Conservation (phyloP, 2,113 vertebrate species). For the Paradisaea rubra region DNA sequence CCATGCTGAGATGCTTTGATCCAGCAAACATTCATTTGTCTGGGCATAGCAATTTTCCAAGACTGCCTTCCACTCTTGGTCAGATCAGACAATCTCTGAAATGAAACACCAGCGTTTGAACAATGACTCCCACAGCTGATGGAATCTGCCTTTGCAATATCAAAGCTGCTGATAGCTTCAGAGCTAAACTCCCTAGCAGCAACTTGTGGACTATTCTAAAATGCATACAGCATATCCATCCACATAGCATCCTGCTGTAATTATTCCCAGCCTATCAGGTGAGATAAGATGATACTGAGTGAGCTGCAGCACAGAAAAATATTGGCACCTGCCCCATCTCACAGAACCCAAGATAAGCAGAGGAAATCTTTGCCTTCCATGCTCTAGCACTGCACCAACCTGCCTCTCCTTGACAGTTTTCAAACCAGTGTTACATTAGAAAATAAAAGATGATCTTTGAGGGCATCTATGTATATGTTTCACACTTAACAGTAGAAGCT, state of each 20-base stretch:
- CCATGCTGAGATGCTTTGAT: not conserved
- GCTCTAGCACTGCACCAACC: not conserved
- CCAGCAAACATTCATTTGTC: not conserved
- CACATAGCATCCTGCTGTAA: not conserved
- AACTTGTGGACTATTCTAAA: not conserved
- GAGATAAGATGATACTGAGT: not conserved
- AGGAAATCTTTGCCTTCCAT: rapidly evolving
- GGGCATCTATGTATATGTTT: not conserved
- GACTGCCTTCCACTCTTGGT: not conserved
- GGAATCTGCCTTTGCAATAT: not conserved
- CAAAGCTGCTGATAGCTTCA: not conserved
- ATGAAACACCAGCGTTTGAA: not conserved
- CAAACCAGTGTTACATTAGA: not conserved
- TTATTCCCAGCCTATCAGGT: not conserved
- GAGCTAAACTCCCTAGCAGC: not conserved
- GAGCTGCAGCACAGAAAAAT: not conserved
- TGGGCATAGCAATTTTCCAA: not conserved
- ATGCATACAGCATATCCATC: not conserved
- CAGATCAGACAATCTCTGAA: not conserved
- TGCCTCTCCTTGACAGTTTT: not conserved
- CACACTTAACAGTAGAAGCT: not conserved
- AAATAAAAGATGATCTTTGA: not conserved
- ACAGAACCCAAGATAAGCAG: not conserved
- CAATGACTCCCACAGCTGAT: not conserved
- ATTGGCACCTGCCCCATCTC: not conserved